These are phyloP conservation scores for Nebria salina DNA, from an alignment of 2,888 invertebrate genomes.

Conservation along the genomic window DNA sequence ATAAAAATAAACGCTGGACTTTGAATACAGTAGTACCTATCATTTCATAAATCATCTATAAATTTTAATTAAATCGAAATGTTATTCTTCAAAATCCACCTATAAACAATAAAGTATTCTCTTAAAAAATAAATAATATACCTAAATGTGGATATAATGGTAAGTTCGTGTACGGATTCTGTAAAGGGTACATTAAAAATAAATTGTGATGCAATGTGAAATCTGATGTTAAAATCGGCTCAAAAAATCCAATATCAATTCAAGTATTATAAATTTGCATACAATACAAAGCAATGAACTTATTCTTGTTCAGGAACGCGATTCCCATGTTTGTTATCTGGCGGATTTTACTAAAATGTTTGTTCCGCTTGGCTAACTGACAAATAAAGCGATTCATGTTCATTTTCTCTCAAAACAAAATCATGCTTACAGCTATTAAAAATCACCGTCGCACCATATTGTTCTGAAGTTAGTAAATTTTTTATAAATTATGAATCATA, in stretches of 20 bases:
- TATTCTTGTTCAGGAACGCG: not conserved
- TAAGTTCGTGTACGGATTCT: not conserved
- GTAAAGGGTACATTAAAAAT: not conserved
- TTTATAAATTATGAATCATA: no score
- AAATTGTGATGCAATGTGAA: not conserved
- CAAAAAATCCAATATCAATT: not conserved
- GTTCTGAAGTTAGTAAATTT: no score
- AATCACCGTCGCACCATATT: no score
- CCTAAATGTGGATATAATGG: not conserved
- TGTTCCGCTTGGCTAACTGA: not conserved
- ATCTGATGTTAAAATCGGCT: not conserved
- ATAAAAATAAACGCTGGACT: no score
- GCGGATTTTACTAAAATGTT: not conserved
- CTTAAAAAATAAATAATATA: no score
- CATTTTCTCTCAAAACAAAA: not conserved
- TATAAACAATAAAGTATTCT: no score
- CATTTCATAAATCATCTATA: no score
- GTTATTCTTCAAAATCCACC: no score
- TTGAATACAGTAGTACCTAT: no score
- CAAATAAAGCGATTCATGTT: not conserved
- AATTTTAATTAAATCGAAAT: no score
- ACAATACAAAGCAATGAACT: slow-evolving; percentile 1
- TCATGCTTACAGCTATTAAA: no score
- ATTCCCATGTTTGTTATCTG: not conserved
- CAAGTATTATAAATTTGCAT: not conserved